Conservation (phyloP, 1,140 invertebrate species). For the Tetramorium alpestre region DNA sequence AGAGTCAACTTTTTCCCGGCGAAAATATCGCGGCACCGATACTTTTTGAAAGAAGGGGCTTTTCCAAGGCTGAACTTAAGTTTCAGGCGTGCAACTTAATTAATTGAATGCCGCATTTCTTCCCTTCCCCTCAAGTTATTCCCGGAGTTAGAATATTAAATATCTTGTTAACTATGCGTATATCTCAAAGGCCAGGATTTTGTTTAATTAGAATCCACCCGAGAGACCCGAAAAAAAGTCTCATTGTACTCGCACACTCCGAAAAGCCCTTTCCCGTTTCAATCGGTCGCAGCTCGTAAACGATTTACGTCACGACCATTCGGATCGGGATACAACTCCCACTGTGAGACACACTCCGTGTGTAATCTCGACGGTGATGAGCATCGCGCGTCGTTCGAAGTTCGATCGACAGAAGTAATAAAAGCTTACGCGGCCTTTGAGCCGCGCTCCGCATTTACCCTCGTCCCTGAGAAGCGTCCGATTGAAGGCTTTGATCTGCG, state of each 20-base stretch:
- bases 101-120: constrained; percentile 13
- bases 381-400: background rate
- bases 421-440: constrained; percentile 47
- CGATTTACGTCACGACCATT: background rate
- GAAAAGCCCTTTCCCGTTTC: background rate
- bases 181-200: background rate
- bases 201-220: background rate
- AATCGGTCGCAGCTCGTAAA: background rate
- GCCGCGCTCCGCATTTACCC: background rate
- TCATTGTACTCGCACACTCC: background rate
- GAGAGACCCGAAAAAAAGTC: background rate
- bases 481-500: constrained; percentile 38
- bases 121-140: background rate
- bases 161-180: background rate
- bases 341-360: background rate
- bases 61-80: background rate
- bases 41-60: constrained; percentile 5
- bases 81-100: background rate
- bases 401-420: constrained; percentile 45
- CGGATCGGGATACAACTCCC: background rate
- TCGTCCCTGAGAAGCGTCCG: constrained; percentile 4
- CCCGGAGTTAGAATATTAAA: background rate
- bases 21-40: background rate
- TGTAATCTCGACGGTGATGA: background rate
- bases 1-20: background rate